These are phyloP conservation scores for Paedocypris micromegethes DNA, from an alignment of 2,797 vertebrate genomes.

Conservation along the genomic window DNA sequence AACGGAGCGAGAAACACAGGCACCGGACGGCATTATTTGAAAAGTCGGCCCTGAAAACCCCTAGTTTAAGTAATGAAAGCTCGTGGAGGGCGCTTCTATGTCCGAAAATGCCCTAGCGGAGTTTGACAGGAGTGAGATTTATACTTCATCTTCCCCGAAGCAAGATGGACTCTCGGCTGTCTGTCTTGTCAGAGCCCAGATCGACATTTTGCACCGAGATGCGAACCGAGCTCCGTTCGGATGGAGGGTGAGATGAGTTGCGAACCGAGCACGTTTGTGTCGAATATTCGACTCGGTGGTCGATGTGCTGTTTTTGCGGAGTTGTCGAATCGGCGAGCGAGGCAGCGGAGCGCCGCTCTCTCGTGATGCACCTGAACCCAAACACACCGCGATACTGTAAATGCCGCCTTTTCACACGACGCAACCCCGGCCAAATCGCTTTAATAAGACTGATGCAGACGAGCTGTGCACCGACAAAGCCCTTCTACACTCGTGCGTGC, in stretches of 20 bases:
- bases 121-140: conserved; percentile 80
- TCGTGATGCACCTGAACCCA: conserved; percentile 69
- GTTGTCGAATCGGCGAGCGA: conserved; percentile 43
- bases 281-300: conserved; percentile 22
- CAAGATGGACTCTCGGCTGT: conserved; percentile 96
- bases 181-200: conserved; percentile 85
- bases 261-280: conserved; percentile 22
- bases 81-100: conserved; percentile 45
- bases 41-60: conserved; percentile 55
- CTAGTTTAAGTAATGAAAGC: conserved; percentile 63
- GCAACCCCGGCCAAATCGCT: conserved; percentile 39
- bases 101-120: conserved; percentile 64
- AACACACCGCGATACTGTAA: conserved; percentile 48
- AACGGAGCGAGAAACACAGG: conserved; percentile 61
- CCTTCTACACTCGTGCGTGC: neutral
- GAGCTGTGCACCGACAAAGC: conserved; percentile 9
- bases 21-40: conserved; percentile 53
- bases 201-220: conserved; percentile 90
- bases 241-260: conserved; percentile 36
- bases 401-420: conserved; percentile 24
- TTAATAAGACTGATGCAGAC: conserved; percentile 45
- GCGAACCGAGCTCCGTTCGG: conserved; percentile 71
- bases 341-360: conserved; percentile 57
- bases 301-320: conserved; percentile 40
- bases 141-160: conserved; percentile 78